A percentile compares a stretch with the other conserved stretches of the same genome.
These are phyloP conservation scores for Macaria notata DNA, from an alignment of 2,888 invertebrate species.

Conservation along the genomic window DNA sequence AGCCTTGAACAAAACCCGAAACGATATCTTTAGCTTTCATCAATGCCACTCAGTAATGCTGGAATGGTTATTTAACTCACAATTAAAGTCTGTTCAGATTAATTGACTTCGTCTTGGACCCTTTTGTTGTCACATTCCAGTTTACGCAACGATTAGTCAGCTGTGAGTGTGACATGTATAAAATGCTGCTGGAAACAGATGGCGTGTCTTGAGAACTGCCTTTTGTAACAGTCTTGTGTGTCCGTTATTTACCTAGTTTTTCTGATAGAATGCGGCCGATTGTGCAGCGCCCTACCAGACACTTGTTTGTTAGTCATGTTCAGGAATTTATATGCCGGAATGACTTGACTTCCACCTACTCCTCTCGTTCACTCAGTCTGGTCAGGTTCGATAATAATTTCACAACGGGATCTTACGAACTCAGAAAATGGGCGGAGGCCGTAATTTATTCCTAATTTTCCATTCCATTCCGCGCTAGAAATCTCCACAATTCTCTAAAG, in stretches of 20 bases:
- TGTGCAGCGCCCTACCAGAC: slow-evolving; percentile 14
- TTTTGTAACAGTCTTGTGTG: slow-evolving; percentile 18
- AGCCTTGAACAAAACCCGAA: slow-evolving; percentile 11
- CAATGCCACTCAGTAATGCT: slow-evolving; percentile 27
- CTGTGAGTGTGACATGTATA: slow-evolving; percentile 19
- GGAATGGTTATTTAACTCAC: slow-evolving; percentile 26
- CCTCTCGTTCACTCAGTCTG: slow-evolving; percentile 15
- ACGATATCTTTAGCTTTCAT: slow-evolving; percentile 31
- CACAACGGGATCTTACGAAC: slow-evolving; percentile 8
- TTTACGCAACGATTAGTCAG: slow-evolving; percentile 28
- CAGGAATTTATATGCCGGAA: slow-evolving; percentile 23
- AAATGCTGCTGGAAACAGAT: slow-evolving; percentile 20
- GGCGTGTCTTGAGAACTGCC: slow-evolving; percentile 14
- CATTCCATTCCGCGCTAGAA: slow-evolving; percentile 37
- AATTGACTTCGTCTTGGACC: slow-evolving; percentile 29
- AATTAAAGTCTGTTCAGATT: slow-evolving; percentile 31
- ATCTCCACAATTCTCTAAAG: slow-evolving; percentile 44
- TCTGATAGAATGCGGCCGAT: slow-evolving; percentile 17
- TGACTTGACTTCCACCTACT: slow-evolving; percentile 19
- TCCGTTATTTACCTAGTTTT: slow-evolving; percentile 25
- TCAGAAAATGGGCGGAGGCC: slow-evolving; percentile 9
- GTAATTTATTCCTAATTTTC: slow-evolving; percentile 24
- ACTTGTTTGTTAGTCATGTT: slow-evolving; percentile 25
- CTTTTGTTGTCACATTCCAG: slow-evolving; percentile 33
- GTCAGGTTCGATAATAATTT: slow-evolving; percentile 12